phyloP scores from a whole-genome alignment of 2,888 invertebrate species.

The Ormia ochracea region DNA sequence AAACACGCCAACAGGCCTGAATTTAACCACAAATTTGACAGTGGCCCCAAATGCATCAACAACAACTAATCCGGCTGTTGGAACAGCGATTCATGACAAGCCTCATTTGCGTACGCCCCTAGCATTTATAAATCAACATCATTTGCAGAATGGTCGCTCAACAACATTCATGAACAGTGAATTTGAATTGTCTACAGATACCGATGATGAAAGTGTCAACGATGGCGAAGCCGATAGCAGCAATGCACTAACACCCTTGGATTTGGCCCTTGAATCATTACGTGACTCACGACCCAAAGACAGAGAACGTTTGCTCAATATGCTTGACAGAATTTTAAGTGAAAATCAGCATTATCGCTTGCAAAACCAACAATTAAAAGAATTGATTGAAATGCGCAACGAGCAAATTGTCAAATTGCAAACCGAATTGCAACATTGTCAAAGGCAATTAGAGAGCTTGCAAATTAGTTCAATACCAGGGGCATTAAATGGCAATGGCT shows the following conservation, averaged over 20 bases:
- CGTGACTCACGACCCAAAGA: slow-evolving; percentile 74
- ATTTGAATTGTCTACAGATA: slow-evolving; percentile 84
- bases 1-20: slow-evolving; percentile 57
- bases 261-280: slow-evolving; percentile 74
- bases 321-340: slow-evolving; percentile 74
- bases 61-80: slow-evolving; percentile 47
- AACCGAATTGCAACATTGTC: slow-evolving; percentile 73
- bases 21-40: slow-evolving; percentile 56
- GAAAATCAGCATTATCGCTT: slow-evolving; percentile 75
- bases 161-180: slow-evolving; percentile 78
- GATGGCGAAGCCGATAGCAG: slow-evolving; percentile 77
- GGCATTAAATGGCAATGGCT: slow-evolving; percentile 52
- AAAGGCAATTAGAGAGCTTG: slow-evolving; percentile 69
- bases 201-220: slow-evolving; percentile 81
- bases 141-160: slow-evolving; percentile 65
- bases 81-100: slow-evolving; percentile 66
- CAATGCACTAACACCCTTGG: slow-evolving; percentile 75
- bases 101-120: slow-evolving; percentile 51
- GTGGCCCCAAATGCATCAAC: slow-evolving; percentile 50
- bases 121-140: slow-evolving; percentile 54
- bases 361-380: slow-evolving; percentile 72
- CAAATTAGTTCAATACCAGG: slow-evolving; percentile 58
- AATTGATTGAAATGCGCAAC: slow-evolving; percentile 73
- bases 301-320: slow-evolving; percentile 74
- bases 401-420: slow-evolving; percentile 74